Base-by-base conservation (phyloP, 2,113 vertebrate genomes). In the Oreochromis tanganicae region DNA sequence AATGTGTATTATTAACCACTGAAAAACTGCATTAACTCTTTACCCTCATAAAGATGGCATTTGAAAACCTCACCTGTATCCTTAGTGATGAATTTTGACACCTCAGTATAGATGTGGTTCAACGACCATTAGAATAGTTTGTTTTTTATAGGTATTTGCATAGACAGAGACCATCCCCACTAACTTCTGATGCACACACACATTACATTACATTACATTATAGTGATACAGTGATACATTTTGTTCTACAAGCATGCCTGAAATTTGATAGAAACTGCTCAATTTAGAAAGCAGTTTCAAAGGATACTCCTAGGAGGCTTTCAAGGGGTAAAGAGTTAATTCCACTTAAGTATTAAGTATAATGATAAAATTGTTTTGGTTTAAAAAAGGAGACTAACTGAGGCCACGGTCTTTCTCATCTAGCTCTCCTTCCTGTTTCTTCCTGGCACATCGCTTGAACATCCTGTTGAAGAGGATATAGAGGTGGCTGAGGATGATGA, bases 401-500 rank as follows among this genome's bases (percentile, higher is more conserved):
- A 99, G 94, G 5, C 99, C 99, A 24, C 98, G 96, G 89, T 99
- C 99, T 4, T 96, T 97, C 86, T 99, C 98, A 0, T 99, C 98
- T 43, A 97, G 95, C 66, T 99, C 98, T 19, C 97, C 97, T 63
- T 98, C 98, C 17, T 94, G 94, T 71, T 75, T 97, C 92, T 96
- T 98, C 89, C 90, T 97, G 90, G 50, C 95, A 85, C 97, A 98
- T 50, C 95, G 96, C 12, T 97, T 97, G 71, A 97, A 98, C 85
- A 98, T 92, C 38, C 97, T 92, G 87, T 93, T 97, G 41, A 97
- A 83, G 68, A 99, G 95, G 82, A 99, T 98, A 90, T 99, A 98
- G 85, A 99, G 91, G 93, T 98, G 98, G 91, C 98, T 99, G 89
- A 99, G 95, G 91, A 99, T 97, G 92, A 99, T 99, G 96, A 99